Evolutionary conservation across 2,888 invertebrate species (phyloP), one percentile per base, ranked within the genome.

Genomic region (Lomographa bimaculata): DNA sequence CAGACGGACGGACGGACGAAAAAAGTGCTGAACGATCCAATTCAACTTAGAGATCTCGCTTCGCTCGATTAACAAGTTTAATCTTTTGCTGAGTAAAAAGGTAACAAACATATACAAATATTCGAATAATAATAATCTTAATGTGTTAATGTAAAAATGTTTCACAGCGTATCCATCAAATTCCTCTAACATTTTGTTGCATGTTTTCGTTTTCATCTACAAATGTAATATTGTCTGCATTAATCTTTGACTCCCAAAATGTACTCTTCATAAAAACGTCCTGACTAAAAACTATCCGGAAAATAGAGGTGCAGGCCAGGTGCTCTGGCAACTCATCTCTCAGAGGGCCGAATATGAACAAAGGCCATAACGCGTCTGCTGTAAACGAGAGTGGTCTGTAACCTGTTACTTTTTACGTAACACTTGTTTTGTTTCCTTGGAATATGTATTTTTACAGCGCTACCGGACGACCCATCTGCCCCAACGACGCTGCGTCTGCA

Each of bases 401-500:
- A 74, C 72, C 71, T 68, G 68, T 71, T 71, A 71, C 70, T 72
- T 78, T 79, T 77, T 75, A 77, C 65, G 71, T 56, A 64, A 60
- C 63, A 68, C 71, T 79, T 72, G 70, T 69, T 74, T 66, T 69
- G 64, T 65, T 68, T 60, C 66, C 64, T 57, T 56, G 54, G 69
- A 74, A 78, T 76, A 50, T 39, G 50, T 54, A 83, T 79, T 82
- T 79, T 77, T 65, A 68, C 65, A 75, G 64, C 74, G 62, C 64
- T 59, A 57, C 61, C 55, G 57, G 60, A 64, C 60, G 68, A 62
- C 63, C 75, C 74, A 72, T 77, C 74, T 71, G 58, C 54, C 63
- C 53, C 57, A 65, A 76, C 69, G 71, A 69, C 69, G 79, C 76
- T 74, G 60, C 61, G 78, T 81, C 74, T 75, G 79, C 78, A 79